Percentiles rank a stretch among this genome's conserved stretches.
These are phyloP conservation scores for Tryphoninae sp. DNA, from an alignment of 2,888 invertebrate species.

Conservation along the genomic window DNA sequence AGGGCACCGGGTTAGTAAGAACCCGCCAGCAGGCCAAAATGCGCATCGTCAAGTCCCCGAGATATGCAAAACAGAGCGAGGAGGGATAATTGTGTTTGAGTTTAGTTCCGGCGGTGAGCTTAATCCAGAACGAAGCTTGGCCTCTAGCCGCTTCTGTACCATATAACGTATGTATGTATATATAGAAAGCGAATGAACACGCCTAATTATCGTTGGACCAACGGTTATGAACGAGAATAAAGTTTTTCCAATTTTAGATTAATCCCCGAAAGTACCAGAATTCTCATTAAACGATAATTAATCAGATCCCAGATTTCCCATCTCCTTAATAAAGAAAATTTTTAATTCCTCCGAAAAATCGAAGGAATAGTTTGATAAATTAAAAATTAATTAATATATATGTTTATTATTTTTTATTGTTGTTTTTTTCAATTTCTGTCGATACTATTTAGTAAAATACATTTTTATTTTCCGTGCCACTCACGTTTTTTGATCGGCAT, in stretches of 20 bases:
- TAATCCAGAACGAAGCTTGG: conserved; percentile 58
- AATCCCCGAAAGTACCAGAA: no score
- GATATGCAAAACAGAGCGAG: conserved; percentile 61
- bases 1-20: conserved; percentile 32
- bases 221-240: no score
- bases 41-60: conserved; percentile 42
- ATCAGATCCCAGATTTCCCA: no score
- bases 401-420: conserved; percentile 20
- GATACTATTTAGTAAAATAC: conserved; percentile 56
- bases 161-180: no score
- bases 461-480: conserved; percentile 34
- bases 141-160: background rate
- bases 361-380: background rate
- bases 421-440: background rate
- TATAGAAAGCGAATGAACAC: no score
- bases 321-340: no score
- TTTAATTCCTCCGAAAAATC: background rate
- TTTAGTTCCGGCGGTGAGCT: conserved; percentile 58
- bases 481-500: conserved; percentile 21
- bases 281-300: no score
- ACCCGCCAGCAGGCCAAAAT: conserved; percentile 29
- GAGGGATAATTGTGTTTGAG: conserved; percentile 63
- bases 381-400: conserved; percentile 17
- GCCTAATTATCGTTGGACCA: no score
- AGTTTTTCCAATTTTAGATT: no score